A percentile compares a stretch with the other conserved stretches of the same genome.
These are phyloP conservation scores for Whitmania pigra DNA, from an alignment of 1,140 invertebrate species.

Conservation along the genomic window DNA sequence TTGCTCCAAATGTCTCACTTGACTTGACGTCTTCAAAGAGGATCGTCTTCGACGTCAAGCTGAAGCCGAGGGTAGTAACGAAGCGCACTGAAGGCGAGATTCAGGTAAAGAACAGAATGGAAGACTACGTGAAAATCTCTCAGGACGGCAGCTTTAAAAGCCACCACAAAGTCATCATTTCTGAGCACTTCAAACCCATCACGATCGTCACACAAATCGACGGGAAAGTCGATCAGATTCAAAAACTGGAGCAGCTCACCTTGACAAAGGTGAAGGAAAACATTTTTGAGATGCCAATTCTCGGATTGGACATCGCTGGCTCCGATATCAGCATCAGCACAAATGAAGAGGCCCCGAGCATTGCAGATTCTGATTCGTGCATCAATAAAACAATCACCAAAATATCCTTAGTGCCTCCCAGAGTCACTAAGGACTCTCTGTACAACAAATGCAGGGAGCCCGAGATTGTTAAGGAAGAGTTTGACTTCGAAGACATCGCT, in stretches of 20 bases:
- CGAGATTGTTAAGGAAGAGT: background rate
- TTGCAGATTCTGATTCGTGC: too few relatives aligned
- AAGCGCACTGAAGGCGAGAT: background rate
- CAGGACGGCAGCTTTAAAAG: background rate
- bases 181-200: background rate
- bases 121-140: background rate
- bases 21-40: background rate
- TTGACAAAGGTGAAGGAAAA: background rate
- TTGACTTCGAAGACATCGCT: background rate
- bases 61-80: background rate
- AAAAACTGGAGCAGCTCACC: background rate
- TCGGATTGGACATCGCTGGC: background rate
- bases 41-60: background rate
- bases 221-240: background rate
- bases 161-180: background rate
- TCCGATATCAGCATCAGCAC: background rate
- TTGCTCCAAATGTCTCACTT: background rate
- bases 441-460: too few relatives aligned
- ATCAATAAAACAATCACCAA: too few relatives aligned
- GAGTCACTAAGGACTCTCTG: too few relatives aligned
- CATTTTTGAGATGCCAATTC: slow-evolving; percentile 4
- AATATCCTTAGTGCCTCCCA: too few relatives aligned
- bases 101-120: background rate
- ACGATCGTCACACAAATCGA: background rate
- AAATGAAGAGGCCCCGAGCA: too few relatives aligned